Evolutionary conservation across 2,888 invertebrate genomes (phyloP).

Genomic region (Clusia tigrina): DNA sequence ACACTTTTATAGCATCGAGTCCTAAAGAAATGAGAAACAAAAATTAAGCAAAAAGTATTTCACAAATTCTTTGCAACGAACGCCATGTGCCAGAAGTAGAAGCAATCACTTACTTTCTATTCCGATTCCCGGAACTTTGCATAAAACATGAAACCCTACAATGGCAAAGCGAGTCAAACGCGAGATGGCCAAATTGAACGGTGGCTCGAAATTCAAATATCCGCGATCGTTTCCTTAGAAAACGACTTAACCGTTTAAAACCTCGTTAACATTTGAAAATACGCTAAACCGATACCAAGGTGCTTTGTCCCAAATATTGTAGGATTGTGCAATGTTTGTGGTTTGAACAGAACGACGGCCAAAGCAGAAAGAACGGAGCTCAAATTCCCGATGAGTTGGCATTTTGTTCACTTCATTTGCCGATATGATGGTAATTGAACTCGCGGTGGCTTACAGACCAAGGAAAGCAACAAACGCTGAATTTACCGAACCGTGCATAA

Average conservation of each 20-base stretch:
- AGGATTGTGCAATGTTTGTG: slow-evolving; percentile 7
- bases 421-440: slow-evolving; percentile 6
- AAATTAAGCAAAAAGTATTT: not conserved
- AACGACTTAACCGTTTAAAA: slow-evolving; percentile 2
- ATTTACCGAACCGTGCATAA: not conserved
- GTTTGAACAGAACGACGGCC: too few species aligned
- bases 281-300: not conserved
- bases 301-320: not conserved
- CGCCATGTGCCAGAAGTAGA: too few species aligned
- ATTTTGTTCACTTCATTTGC: not conserved
- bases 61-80: not conserved
- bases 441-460: not conserved
- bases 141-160: not conserved
- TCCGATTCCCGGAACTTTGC: not conserved
- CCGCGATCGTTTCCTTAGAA: not conserved
- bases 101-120: not conserved
- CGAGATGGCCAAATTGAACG: not conserved
- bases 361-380: too few species aligned
- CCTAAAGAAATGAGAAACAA: not conserved
- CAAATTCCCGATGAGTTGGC: not conserved
- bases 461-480: not conserved
- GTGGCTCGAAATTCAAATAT: not conserved
- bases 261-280: slow-evolving; percentile 7
- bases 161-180: not conserved
- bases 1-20: not conserved